Evolutionary conservation across 2,113 vertebrate species (phyloP), one percentile per base, ranked within the genome.

Genomic region (Egretta garzetta): DNA sequence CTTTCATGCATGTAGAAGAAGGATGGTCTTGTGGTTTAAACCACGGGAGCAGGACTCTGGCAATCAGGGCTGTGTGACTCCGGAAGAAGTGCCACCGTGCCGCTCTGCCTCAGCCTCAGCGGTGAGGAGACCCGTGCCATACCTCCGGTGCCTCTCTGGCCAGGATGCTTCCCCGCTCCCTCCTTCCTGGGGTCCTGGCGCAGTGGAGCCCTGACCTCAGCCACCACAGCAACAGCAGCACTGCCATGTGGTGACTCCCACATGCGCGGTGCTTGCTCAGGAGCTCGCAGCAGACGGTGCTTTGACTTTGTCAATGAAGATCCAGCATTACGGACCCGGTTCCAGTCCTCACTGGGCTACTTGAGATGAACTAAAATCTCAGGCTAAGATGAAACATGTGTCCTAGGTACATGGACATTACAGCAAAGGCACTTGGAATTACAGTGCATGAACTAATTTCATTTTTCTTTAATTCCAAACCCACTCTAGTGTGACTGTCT

Each of bases 51-150:
- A 26, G 28, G 59, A 66, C n/a, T 73, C 41, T 12, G 1, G 9
- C 37, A 75, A 53, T 45, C 67, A 94, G 22, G 23, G 32, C 32
- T 82, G 50, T 0, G 0, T 27, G 47, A 32, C 19, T 70, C 19
- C 0, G 0, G 68, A 30, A 17, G 37, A 80, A 50, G 17, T 8
- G 16, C 37, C 68, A 80, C 59, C 4, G 0, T 1, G 0, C 6
- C 0, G 1, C 39, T 50, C 37, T 1, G 2, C 52, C 53, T 32
- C 71, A 52, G 14, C 55, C 60, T 33, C 50, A 53, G 41, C 0
- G 0, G 52, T 2, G 14, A 74, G n/a, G 14, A 80, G 16, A 83
- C 19, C 30, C 2, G 1, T 2, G 5, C 27, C 3, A 0, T 14
- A 19, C 9, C 30, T 80, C 45, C 41, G 6, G 18, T 23, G 27